These are phyloP conservation scores for Hapalemur alaotrensis DNA, from an alignment of 2,797 vertebrate genomes.

Conservation along the genomic window DNA sequence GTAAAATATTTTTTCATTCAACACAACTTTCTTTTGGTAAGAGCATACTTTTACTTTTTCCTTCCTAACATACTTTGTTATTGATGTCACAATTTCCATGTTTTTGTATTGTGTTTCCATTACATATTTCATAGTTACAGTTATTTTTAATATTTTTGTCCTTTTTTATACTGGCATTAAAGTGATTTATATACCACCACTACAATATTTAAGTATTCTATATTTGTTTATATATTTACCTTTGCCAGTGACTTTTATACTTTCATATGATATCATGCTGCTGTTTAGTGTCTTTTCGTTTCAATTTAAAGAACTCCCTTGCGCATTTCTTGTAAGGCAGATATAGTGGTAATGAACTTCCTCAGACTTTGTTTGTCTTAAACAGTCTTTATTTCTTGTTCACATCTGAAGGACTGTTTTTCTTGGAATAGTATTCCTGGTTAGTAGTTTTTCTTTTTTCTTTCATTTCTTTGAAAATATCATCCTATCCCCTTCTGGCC, in stretches of 20 bases:
- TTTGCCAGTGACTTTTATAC: neutral
- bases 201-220: neutral
- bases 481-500: neutral
- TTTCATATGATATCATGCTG: neutral
- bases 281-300: neutral
- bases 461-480: neutral
- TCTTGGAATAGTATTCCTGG: neutral
- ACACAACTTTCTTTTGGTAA: neutral
- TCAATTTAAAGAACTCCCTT: neutral
- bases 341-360: neutral
- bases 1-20: neutral
- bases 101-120: neutral
- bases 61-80: neutral
- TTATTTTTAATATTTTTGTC: neutral
- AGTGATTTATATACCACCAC: neutral
- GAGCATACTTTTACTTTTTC: neutral
- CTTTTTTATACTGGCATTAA: neutral
- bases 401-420: neutral
- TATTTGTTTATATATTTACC: neutral
- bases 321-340: neutral
- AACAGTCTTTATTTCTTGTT: neutral
- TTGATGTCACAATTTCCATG: neutral
- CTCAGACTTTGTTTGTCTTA: neutral
- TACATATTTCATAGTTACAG: neutral
- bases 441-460: neutral